A percentile compares a stretch with the other conserved stretches of the same genome.
Evolutionary conservation across 2,113 vertebrate species (phyloP).

Genomic region (Origma solitaria): DNA sequence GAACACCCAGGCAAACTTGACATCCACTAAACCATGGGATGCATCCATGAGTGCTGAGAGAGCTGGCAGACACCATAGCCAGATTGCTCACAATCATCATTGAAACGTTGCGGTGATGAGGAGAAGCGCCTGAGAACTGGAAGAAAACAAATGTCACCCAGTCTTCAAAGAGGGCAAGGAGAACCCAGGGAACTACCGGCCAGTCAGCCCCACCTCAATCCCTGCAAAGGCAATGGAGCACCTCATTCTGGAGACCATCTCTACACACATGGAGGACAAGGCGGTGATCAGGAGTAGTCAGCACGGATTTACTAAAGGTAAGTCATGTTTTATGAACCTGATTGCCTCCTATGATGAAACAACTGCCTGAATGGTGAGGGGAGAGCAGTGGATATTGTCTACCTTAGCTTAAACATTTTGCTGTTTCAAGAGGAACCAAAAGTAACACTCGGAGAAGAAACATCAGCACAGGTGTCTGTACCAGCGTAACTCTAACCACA

Average conservation of each 20-base stretch:
- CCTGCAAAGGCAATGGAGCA: neutral
- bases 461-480: neutral
- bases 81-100: rapidly evolving
- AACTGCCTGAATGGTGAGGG: neutral
- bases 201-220: neutral
- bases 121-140: neutral
- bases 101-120: neutral
- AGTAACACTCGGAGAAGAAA: neutral
- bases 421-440: neutral
- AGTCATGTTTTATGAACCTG: neutral
- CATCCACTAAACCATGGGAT: neutral
- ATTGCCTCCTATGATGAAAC: neutral
- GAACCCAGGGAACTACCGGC: neutral
- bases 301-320: neutral
- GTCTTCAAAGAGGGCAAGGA: neutral
- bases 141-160: neutral
- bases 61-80: neutral
- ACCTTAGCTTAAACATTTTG: neutral
- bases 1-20: neutral
- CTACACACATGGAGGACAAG: neutral
- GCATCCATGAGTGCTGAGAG: neutral
- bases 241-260: neutral
- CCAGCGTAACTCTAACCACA: neutral
- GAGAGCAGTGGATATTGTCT: neutral
- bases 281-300: neutral